Evolutionary conservation across 2,797 vertebrate species (phyloP), one percentile per base, ranked within the genome.

Genomic region (Alosa sapidissima): DNA sequence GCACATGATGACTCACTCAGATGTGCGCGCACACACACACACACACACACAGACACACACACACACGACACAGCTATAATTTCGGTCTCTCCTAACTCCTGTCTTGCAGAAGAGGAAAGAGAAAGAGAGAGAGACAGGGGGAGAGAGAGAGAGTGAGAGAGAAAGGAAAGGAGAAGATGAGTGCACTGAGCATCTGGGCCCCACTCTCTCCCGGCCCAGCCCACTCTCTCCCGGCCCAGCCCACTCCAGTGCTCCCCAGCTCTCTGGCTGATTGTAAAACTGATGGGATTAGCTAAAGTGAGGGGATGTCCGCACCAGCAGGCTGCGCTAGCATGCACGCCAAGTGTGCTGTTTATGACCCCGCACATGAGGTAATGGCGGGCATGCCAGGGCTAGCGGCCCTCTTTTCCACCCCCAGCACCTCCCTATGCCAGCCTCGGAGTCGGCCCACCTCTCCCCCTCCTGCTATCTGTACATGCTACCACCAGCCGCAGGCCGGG

Each of bases 331-430:
- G 81, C 5, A n/a, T 58, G 55, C 45, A 41, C 54, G 68, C n/a
- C 83, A 58, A 75, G 68, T 1, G 68, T 21, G 33, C 68, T 21
- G 68, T 75, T 75, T 75, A 60, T 28, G 52, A 60, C 68, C 45
- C 68, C 51, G n/a, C 81, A 82, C 62, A 81, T 47, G 82, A 51
- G 81, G 45, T 82, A 78, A 81, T 51, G 33, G 28, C 81, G 28
- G 84, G 81, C 84, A 60, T 78, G 84, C 75, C 48, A 78, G 60
- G 45, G 81, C 72, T 72, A 81, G 55, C 65, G 54, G 52, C 49
- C 49, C 58, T 28, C 55, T 82, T 58, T 41, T 72, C 24, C 81
- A 7, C 41, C 81, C 11, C 24, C 81, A 28, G 19, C 13, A 55
- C 58, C 68, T 83, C 2, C 55, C 65, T 33, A 10, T 9, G 28